Evolutionary conservation across 2,797 vertebrate species (phyloP).

Genomic region (Siniperca scherzeri): DNA sequence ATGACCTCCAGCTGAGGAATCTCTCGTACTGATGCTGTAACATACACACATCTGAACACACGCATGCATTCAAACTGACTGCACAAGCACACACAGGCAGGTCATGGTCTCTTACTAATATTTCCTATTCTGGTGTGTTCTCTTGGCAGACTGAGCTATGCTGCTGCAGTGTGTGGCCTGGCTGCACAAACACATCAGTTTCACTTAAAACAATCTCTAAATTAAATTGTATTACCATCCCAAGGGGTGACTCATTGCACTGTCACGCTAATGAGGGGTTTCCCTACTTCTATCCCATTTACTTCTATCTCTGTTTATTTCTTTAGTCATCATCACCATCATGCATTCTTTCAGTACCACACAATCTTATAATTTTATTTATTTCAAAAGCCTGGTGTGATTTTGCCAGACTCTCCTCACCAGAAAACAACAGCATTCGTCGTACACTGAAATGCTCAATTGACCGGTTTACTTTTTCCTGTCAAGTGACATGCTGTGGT

Average conservation of each 20-base stretch:
- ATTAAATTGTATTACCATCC: constrained; percentile 70
- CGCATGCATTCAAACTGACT: constrained; percentile 20
- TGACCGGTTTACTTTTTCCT: background rate
- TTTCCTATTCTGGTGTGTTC: constrained; percentile 69
- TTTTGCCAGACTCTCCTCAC: background rate
- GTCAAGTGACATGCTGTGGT: background rate
- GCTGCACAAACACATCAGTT: constrained; percentile 66
- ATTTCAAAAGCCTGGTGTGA: constrained; percentile 4
- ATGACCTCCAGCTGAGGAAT: constrained; percentile 50
- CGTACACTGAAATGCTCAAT: background rate
- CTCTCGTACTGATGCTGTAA: constrained; percentile 41
- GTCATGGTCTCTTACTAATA: constrained; percentile 68
- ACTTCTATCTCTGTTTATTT: constrained; percentile 47
- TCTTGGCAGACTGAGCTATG: constrained; percentile 60
- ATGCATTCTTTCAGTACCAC: constrained; percentile 3
- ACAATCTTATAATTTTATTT: background rate
- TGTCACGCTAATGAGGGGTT: constrained; percentile 77
- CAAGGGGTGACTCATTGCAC: constrained; percentile 71
- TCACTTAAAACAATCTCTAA: constrained; percentile 44
- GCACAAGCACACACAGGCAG: constrained; percentile 51
- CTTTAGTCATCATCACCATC: constrained; percentile 30
- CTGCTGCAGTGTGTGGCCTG: constrained; percentile 72
- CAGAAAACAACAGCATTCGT: constrained; percentile 14
- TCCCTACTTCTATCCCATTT: constrained; percentile 56
- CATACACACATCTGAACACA: constrained; percentile 24